Evolutionary conservation across 2,888 invertebrate genomes (phyloP).

Genomic region (Cerastis rubricosa): DNA sequence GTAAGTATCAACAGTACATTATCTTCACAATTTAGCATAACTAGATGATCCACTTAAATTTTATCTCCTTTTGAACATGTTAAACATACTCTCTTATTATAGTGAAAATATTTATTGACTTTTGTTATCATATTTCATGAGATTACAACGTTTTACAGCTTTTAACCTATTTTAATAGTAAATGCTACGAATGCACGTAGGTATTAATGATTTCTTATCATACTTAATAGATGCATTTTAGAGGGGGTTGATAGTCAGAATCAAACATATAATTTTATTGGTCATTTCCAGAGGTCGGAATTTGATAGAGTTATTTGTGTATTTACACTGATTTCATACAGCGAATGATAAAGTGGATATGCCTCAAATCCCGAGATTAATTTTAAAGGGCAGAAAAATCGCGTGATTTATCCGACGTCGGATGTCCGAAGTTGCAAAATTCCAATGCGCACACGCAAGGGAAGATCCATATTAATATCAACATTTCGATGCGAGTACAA

Average conservation of each 20-base stretch:
- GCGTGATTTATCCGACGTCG: too few relatives aligned
- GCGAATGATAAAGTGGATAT: too few relatives aligned
- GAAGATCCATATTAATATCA: too few relatives aligned
- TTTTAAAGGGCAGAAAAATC: too few relatives aligned
- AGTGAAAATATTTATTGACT: constrained; percentile 27
- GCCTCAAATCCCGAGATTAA: too few relatives aligned
- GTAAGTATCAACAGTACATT: constrained; percentile 48
- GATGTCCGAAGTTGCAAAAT: too few relatives aligned
- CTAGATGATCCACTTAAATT: constrained; percentile 55
- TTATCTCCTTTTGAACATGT: constrained; percentile 26
- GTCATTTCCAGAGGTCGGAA: too few relatives aligned
- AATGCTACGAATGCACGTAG: background rate
- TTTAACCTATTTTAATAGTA: background rate
- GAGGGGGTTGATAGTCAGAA: background rate
- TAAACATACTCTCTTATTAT: constrained; percentile 13
- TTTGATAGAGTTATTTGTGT: too few relatives aligned
- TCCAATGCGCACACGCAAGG: too few relatives aligned
- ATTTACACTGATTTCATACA: too few relatives aligned
- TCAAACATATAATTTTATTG: background rate
- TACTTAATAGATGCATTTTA: background rate
- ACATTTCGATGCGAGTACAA: too few relatives aligned
- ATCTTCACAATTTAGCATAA: constrained; percentile 52
- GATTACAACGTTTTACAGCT: background rate
- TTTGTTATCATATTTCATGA: constrained; percentile 8
- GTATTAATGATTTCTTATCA: background rate